phyloP scores from a whole-genome alignment of 2,888 invertebrate genomes.

The Ormia ochracea region DNA sequence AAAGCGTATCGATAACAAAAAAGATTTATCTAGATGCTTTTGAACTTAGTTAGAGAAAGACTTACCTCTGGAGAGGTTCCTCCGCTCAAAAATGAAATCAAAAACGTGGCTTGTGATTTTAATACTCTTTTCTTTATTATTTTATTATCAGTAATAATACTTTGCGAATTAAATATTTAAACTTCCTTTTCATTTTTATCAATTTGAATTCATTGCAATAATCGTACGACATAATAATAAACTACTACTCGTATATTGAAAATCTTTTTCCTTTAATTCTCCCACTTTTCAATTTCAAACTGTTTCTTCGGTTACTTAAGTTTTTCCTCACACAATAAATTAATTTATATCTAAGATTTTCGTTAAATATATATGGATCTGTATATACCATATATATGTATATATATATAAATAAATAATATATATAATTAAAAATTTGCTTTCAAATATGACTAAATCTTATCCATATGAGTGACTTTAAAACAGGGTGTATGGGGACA shows the following conservation, averaged over 20 bases:
- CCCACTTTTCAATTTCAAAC: not conserved
- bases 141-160: slow-evolving; percentile 55
- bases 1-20: too few species aligned
- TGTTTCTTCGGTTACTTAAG: not conserved
- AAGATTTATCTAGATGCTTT: too few species aligned
- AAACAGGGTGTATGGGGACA: slow-evolving; percentile 12
- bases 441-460: slow-evolving; percentile 50
- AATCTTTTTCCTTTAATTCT: slow-evolving; percentile 14
- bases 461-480: slow-evolving; percentile 42
- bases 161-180: slow-evolving; percentile 53
- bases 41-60: too few species aligned
- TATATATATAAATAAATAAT: too few species aligned
- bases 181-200: slow-evolving; percentile 28
- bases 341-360: slow-evolving; percentile 45
- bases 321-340: slow-evolving; percentile 37
- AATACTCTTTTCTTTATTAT: slow-evolving; percentile 53
- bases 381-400: too few species aligned
- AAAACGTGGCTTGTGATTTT: not conserved
- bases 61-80: not conserved
- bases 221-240: slow-evolving; percentile 51
- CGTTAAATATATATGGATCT: slow-evolving; percentile 1
- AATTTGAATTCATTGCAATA: slow-evolving; percentile 55
- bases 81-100: not conserved
- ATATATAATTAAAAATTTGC: slow-evolving; percentile 45
- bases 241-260: slow-evolving; percentile 49